Evolutionary conservation across 2,113 vertebrate genomes (phyloP).

Genomic region (Pachycephala philippinensis): DNA sequence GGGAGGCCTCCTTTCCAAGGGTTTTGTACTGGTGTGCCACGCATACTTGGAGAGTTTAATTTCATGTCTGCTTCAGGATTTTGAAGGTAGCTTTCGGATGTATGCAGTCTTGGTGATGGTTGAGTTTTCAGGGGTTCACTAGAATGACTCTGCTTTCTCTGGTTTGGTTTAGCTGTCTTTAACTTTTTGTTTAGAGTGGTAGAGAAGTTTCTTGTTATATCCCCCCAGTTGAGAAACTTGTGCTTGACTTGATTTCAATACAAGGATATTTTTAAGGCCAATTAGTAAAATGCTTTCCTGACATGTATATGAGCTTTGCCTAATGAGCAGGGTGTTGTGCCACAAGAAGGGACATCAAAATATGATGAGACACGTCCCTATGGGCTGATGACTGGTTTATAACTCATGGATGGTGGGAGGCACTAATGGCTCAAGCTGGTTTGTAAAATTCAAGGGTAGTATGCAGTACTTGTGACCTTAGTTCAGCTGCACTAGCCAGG

Average conservation of each 20-base stretch:
- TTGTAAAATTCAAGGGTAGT: not conserved
- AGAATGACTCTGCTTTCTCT: not conserved
- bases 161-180: not conserved
- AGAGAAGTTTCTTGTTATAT: not conserved
- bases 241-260: not conserved
- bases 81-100: not conserved
- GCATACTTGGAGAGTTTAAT: fast-evolving
- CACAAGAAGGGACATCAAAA: not conserved
- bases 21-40: not conserved
- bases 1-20: not conserved
- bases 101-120: not conserved
- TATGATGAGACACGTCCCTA: not conserved
- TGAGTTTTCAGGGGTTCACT: not conserved
- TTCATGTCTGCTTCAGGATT: not conserved
- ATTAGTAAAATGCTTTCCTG: not conserved
- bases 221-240: not conserved
- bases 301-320: not conserved
- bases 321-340: not conserved
- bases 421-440: not conserved
- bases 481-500: not conserved
- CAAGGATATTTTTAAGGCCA: not conserved
- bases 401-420: not conserved
- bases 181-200: not conserved
- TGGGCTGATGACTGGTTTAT: not conserved
- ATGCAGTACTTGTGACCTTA: not conserved